A percentile compares a stretch with the other conserved stretches of the same genome.
These are phyloP conservation scores for Gortyna flavago DNA, from an alignment of 2,888 invertebrate species.

Conservation along the genomic window DNA sequence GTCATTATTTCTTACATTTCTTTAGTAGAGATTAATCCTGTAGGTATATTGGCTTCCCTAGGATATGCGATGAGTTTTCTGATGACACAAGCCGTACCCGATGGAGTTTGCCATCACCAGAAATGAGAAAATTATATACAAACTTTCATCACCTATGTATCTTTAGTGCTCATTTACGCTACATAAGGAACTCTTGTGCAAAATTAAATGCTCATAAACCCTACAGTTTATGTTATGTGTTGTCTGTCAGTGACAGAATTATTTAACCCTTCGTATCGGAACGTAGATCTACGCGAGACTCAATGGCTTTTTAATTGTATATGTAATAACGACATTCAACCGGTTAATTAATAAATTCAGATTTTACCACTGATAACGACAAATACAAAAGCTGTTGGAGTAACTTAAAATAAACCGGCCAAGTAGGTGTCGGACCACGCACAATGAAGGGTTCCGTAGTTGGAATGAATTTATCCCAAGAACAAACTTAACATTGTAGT, in stretches of 20 bases:
- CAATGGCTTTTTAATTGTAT: no score
- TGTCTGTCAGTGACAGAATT: neutral
- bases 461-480: no score
- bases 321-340: no score
- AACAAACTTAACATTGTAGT: no score
- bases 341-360: no score
- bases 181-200: neutral
- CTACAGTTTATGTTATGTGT: neutral
- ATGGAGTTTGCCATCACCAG: neutral
- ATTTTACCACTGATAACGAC: no score
- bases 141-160: neutral
- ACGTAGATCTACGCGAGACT: no score
- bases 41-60: neutral
- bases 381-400: no score
- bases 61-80: neutral
- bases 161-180: neutral
- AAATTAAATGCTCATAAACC: neutral
- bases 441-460: no score
- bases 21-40: slow-evolving; percentile 16
- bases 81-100: neutral
- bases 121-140: neutral
- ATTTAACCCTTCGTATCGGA: no score
- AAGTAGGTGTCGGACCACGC: no score
- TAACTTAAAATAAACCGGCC: no score
- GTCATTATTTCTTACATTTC: slow-evolving; percentile 40